phyloP scores from a whole-genome alignment of 2,888 invertebrate genomes.

The Agrochola macilenta region DNA sequence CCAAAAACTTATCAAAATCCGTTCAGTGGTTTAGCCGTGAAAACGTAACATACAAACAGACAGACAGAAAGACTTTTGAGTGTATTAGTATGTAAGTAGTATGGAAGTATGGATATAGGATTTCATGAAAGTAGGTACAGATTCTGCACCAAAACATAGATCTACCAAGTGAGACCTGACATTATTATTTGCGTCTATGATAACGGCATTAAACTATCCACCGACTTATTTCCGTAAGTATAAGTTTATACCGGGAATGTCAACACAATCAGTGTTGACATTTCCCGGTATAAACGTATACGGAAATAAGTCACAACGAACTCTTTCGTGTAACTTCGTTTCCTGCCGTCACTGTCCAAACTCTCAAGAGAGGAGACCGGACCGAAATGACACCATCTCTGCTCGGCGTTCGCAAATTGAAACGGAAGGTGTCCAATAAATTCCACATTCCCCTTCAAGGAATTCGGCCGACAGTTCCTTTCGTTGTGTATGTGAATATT shows the following conservation, averaged over 20 bases:
- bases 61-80: too few species aligned
- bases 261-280: too few species aligned
- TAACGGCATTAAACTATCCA: background rate
- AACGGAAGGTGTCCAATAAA: slow-evolving; percentile 88
- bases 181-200: background rate
- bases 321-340: slow-evolving; percentile 45
- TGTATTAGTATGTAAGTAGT: too few species aligned
- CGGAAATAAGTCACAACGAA: slow-evolving; percentile 24
- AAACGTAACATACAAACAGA: too few species aligned
- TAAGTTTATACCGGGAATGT: slow-evolving; percentile 5
- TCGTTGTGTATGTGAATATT: slow-evolving; percentile 82
- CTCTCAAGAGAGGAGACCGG: slow-evolving; percentile 59
- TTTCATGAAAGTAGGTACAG: too few species aligned
- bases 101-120: too few species aligned
- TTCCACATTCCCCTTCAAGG: slow-evolving; percentile 78
- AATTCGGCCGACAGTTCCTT: slow-evolving; percentile 78
- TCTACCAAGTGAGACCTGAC: too few species aligned
- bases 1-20: too few species aligned
- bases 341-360: slow-evolving; percentile 52
- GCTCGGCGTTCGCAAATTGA: slow-evolving; percentile 83
- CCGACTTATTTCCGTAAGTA: background rate
- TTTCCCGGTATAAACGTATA: too few species aligned
- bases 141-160: too few species aligned
- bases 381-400: slow-evolving; percentile 76
- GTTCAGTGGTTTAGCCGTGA: too few species aligned